Evolutionary conservation across 92 coral and sea anemone genomes (phyloP), one percentile per base, ranked within the genome.

Genomic region (Siderastrea radians): DNA sequence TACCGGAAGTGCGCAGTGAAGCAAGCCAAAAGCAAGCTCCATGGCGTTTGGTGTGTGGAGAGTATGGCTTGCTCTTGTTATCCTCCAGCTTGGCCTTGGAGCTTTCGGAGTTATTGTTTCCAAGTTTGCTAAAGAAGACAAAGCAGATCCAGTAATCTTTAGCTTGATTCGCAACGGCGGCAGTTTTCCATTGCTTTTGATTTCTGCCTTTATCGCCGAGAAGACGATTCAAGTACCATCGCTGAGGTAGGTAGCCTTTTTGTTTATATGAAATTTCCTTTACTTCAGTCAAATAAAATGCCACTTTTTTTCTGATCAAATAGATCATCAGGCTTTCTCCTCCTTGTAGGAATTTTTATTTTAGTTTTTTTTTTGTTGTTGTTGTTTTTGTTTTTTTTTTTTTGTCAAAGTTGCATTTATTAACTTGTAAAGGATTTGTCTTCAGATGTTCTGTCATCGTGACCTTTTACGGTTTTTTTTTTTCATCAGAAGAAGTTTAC

Each of bases 71-170:
- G 97, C 97, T 10, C 78, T 94, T 12, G 38, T 94, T 8, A 92
- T 84, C 2, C 86, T 92, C 58, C 97, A 94, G 77, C 72, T 94
- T 60, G 97, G 97, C 15, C 91, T 94, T 74, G 97, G 97, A 9
- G 95, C 97, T 49, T 92, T 91, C 81, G 97, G 97, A 48, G 97
- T 94, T 15, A 74, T 92, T 49, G 91, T 94, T 16, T 72, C 97
- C 26, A 94, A 92, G 79, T 94, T 92, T 84, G 95, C 97, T 7
- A 93, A 89, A 74, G 85, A 92, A 65, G 88, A 80, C 86, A 92
- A 89, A 68, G 97, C 97, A 68, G 97, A 94, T 68, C 97, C 97
- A 19, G 57, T 94, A 19, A 88, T 94, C 9, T 92, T 92, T 13
- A 94, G 97, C 66, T 45, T 94, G 74, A 92, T 94, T 48, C 88